Evolutionary conservation across 2,888 invertebrate genomes (phyloP).

Genomic region (Dioctria rufipes): DNA sequence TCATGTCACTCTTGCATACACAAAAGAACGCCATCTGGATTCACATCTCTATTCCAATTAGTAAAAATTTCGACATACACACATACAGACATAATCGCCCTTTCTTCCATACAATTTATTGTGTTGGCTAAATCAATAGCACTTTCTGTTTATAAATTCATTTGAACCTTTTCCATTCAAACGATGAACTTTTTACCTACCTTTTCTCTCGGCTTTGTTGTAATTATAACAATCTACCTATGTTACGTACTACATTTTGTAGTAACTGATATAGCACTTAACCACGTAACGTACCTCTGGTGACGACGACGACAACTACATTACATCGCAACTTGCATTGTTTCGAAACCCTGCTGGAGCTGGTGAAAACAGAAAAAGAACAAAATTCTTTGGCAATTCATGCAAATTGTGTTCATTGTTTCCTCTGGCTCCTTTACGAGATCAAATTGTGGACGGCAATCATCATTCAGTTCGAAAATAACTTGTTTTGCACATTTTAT

Average conservation of each 20-base stretch:
- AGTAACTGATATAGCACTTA: background rate
- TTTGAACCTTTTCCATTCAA: background rate
- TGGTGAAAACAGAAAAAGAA: slow-evolving; percentile 12
- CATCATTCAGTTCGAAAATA: slow-evolving; percentile 38
- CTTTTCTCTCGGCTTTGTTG: background rate
- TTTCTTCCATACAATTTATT: background rate
- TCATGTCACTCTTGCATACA: too few relatives aligned
- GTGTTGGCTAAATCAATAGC: background rate
- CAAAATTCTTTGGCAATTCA: slow-evolving; percentile 19
- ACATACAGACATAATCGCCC: background rate
- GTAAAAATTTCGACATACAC: background rate
- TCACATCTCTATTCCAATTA: background rate
- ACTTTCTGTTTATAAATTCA: background rate
- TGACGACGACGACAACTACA: slow-evolving; percentile 17
- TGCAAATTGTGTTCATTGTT: slow-evolving; percentile 46
- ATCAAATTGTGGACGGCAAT: slow-evolving; percentile 26
- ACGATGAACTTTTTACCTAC: background rate
- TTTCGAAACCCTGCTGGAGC: background rate
- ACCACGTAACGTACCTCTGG: background rate
- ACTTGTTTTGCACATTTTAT: slow-evolving; percentile 37
- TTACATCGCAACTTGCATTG: background rate
- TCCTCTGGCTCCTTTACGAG: background rate
- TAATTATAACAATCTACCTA: background rate
- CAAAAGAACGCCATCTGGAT: background rate
- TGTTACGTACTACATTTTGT: too few relatives aligned